Percentiles rank a stretch among this genome's conserved stretches.
Conservation (phyloP, 2,797 vertebrate genomes). For the Mallotus villosus region DNA sequence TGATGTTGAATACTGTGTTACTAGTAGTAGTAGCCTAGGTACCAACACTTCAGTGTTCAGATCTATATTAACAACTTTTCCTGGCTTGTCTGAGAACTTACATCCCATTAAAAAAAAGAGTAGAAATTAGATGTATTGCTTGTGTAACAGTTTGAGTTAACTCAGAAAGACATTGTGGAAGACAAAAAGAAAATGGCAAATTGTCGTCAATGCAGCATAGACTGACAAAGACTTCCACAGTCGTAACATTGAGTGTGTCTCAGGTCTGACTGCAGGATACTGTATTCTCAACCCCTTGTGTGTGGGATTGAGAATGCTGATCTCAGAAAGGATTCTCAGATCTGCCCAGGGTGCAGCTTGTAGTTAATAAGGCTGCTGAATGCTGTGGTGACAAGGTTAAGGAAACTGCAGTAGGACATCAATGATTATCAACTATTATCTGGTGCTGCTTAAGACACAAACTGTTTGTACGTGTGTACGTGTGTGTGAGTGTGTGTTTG, state of each 20-base stretch:
- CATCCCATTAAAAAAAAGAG: neutral
- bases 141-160: neutral
- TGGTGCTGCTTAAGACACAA: too few species aligned
- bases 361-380: slow-evolving; percentile 17
- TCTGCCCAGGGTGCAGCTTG: neutral
- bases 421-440: slow-evolving; percentile 13
- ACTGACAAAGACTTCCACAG: neutral
- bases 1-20: slow-evolving; percentile 20
- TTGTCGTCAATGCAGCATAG: too few species aligned
- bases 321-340: slow-evolving; percentile 12
- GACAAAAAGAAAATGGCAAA: neutral
- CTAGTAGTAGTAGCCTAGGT: too few species aligned
- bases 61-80: neutral
- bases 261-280: neutral
- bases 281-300: neutral
- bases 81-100: neutral
- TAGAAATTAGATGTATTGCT: neutral
- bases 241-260: neutral
- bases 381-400: slow-evolving; percentile 12
- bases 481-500: neutral
- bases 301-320: slow-evolving; percentile 32
- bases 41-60: neutral
- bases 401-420: slow-evolving; percentile 34
- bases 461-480: neutral
- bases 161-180: neutral